Base-by-base conservation (phyloP, 2,113 vertebrate species). In the Sorex fumeus region DNA sequence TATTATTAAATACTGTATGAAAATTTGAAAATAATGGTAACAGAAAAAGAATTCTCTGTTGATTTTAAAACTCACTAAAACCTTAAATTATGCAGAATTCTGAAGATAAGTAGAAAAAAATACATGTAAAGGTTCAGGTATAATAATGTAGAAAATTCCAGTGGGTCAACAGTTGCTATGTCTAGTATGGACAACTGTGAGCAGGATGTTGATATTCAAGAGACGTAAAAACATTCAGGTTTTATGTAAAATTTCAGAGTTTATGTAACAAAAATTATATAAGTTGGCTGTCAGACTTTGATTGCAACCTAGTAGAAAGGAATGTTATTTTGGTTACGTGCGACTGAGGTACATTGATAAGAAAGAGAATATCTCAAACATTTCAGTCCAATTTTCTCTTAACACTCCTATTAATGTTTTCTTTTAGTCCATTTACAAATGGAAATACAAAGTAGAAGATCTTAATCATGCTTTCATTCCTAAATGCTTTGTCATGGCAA, bases 231-330 rank as follows among this genome's bases (percentile, higher is more conserved):
- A 71, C 15, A 82, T 85, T 62, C 53, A n/a, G 25, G 78, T 88
- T 75, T 94, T 50, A 90, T 64, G 23, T 69, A 88, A 76, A 77
- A 91, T 75, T 76, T 91, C 47, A 91, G 94, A 90, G 90, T 91
- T 66, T 91, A 60, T 71, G 6, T 64, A 6, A 85, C 8, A 36
- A 45, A 60, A 87, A 79, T 57, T 30, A 90, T 72, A 40, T 0
- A 88, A 84, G 21, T 25, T 32, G 88, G 28, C 9, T 79, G 2
- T 15, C 4, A 84, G 72, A 91, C 87, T 69, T 27, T 32, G 19
- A 60, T 91, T 81, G 1, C 16, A 88, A 87, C 30, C 32, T 84
- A 50, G 16, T 30, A 77, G 18, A 71, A 84, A 45, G 25, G 28
- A 84, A 79, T 47, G 53, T 8, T 92, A 34, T 84, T 89, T 91